Base-by-base conservation (phyloP, 2,113 vertebrate genomes). In the Leiothrix lutea region DNA sequence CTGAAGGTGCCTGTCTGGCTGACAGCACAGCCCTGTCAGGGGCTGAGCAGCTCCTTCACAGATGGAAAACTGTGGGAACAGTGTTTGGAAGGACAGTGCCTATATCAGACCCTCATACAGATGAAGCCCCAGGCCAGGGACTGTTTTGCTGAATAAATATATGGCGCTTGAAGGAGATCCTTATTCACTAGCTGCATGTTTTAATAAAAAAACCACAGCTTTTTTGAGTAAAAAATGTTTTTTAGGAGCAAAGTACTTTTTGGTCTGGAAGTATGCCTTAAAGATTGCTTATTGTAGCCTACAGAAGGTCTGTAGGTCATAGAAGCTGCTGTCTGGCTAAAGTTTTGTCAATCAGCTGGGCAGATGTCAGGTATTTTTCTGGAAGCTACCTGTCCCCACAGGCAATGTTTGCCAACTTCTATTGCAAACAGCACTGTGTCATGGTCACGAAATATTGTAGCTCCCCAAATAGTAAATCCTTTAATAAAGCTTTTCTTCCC, bases 41-140 rank as follows among this genome's bases (percentile, higher is more conserved):
- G 51, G 11, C 40, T 48, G 25, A 70, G 35, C 65, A 87, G 14
- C 38, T 66, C 35, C 81, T 74, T 78, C 65, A 42, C 45, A 80
- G 51, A 45, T 53, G 21, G 65, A 87, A 77, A 70, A 80, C 12
- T 0, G 0, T 29, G 13, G 31, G 22, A 22, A 17, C 13, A 11
- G 11, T 26, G 42, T n/a, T 65, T 2, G 8, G 13, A 23, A 77
- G 20, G 28, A 53, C 26, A 19, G 25, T 36, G 38, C 57, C 83
- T 81, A 29, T 60, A 26, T 25, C 50, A 66, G 60, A 40, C 53
- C 21, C 54, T 72, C 23, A 28, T 4, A 28, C 1, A 4, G 6
- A 35, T 61, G 29, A 77, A 78, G 25, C 12, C 15, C n/a, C 48
- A 73, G 48, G 29, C n/a, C 21, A 50, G 8, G 2, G 45, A 69